Evolutionary conservation across 37 sponge, comb jelly and placozoan genomes (phyloP).

Genomic region (Geodia barretti): DNA sequence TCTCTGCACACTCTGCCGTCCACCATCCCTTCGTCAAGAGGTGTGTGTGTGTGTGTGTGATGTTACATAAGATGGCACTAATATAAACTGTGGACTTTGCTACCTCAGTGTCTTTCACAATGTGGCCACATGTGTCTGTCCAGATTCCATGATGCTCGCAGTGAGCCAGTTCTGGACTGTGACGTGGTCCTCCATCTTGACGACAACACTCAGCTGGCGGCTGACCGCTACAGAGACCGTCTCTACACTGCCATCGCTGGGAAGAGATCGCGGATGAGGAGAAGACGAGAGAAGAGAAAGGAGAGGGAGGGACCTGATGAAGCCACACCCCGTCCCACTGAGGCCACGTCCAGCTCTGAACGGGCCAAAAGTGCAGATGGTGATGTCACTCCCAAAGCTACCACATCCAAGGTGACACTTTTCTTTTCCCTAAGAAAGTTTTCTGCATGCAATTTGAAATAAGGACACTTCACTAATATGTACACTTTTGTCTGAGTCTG

Average conservation of each 20-base stretch:
- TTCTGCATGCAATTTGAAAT: not conserved
- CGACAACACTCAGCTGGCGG: conserved; percentile 80
- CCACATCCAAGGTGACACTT: conserved; percentile 2
- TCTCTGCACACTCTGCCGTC: conserved; percentile 70
- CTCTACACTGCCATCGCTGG: conserved; percentile 53
- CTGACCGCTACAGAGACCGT: conserved; percentile 77
- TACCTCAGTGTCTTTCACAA: not conserved
- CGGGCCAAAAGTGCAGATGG: not conserved
- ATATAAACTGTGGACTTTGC: not conserved
- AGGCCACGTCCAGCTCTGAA: not conserved
- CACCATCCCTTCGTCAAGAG: conserved; percentile 68
- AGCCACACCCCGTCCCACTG: not conserved
- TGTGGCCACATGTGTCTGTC: not conserved
- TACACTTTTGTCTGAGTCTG: too few relatives aligned
- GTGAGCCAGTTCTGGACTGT: conserved; percentile 65
- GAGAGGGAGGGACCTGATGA: not conserved
- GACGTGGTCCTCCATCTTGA: conserved; percentile 81
- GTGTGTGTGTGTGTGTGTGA: conserved; percentile 1
- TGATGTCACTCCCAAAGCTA: not conserved
- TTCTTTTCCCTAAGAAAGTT: too few relatives aligned
- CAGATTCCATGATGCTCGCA: conserved; percentile 67
- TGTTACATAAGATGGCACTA: too few relatives aligned
- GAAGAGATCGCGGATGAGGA: not conserved
- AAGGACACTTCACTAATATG: not conserved
- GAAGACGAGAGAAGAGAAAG: not conserved